Evolutionary conservation across 2,113 vertebrate genomes (phyloP), one percentile per base, ranked within the genome.

Genomic region (Oxyruncus cristatus): DNA sequence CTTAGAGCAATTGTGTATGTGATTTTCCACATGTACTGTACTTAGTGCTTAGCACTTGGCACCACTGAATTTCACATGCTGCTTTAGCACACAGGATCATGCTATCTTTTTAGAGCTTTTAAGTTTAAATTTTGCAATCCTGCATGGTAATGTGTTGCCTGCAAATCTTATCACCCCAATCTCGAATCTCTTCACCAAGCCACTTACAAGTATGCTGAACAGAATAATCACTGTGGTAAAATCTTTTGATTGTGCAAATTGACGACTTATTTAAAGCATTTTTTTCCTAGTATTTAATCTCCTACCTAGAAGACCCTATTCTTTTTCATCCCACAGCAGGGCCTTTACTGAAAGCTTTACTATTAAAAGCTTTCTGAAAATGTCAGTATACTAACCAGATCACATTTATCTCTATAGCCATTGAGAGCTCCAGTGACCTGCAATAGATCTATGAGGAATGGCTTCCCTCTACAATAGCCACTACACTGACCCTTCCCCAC

Each of bases 341-440:
- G 55, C 30, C 23, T 88, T 71, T 92, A 42, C 50, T 86, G 85
- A 91, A 93, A 68, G 14, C 33, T 92, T 83, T 67, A 39, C 66
- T 75, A 18, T 75, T 63, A 89, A 67, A 94, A 93, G 59, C 55
- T 87, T 84, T 95, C 93, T 93, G 88, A 89, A 89, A 87, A 77
- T 84, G 93, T 92, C 94, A 92, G 86, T 86, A 5, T 84, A 70
- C 55, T 92, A 84, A 84, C 89, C 68, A 91, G 68, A 89, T 63
- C 55, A 63, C 93, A 97, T 97, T 95, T 84, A 56, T 96, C 91
- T 92, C 8, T 74, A 61, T 44, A 84, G 73, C 59, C 52, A 86
- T 3, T 63, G 83, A 84, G 61, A 89, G 65, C 65, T 81, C 53
- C 89, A 91, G 47, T 77, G 92, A 87, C 68, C 86, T 87, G 93